Evolutionary conservation across 2,888 invertebrate species (phyloP).

Genomic region (Pediacus dermestoides): DNA sequence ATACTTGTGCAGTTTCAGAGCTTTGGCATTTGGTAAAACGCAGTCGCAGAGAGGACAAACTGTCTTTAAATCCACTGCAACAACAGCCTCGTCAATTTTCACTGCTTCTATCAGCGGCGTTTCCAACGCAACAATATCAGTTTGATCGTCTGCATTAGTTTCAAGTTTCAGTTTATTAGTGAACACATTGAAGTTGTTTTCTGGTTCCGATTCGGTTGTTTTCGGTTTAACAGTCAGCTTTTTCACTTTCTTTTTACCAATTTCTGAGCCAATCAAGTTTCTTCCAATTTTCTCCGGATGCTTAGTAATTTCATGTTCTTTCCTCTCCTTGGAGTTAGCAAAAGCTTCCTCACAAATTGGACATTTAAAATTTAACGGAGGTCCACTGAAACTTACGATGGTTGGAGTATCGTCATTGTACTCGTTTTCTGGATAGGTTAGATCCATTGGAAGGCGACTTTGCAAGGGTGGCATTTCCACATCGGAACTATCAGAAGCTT

Average conservation of each 20-base stretch:
- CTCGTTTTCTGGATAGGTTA: too few species aligned
- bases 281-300: constrained; percentile 51
- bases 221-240: constrained; percentile 42
- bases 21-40: constrained; percentile 35
- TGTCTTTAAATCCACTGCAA: constrained; percentile 27
- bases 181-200: constrained; percentile 45
- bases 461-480: constrained; percentile 38
- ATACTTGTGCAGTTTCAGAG: constrained; percentile 50
- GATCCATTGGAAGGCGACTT: constrained; percentile 42
- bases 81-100: constrained; percentile 21
- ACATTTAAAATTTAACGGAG: constrained; percentile 55
- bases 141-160: constrained; percentile 39
- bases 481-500: constrained; percentile 65
- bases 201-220: constrained; percentile 33
- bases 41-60: constrained; percentile 40
- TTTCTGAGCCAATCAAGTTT: constrained; percentile 35
- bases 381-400: constrained; percentile 44
- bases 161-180: constrained; percentile 43
- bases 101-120: constrained; percentile 33
- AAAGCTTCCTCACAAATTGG: constrained; percentile 58
- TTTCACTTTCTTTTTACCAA: constrained; percentile 40
- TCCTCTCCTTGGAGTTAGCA: constrained; percentile 60
- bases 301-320: constrained; percentile 57
- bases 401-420: constrained; percentile 36
- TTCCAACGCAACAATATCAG: constrained; percentile 42